A percentile compares a stretch with the other conserved stretches of the same genome.
Evolutionary conservation across 1,140 invertebrate species (phyloP).

Genomic region (Tetraneura akinire): DNA sequence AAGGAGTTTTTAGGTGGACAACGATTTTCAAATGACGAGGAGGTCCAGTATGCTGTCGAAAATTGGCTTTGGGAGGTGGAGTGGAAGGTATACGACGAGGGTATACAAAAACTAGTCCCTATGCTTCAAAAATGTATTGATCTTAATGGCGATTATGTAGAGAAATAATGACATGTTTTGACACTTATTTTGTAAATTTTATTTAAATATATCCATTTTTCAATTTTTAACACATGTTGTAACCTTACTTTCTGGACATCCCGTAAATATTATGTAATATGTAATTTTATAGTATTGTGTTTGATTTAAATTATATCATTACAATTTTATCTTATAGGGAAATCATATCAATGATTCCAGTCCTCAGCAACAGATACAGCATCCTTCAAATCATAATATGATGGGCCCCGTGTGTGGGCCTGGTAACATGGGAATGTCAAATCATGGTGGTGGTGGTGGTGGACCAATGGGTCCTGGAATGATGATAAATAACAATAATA

Average conservation of each 20-base stretch:
- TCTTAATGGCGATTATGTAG: slow-evolving; percentile 44
- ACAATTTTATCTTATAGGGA: slow-evolving; percentile 34
- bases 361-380: slow-evolving; percentile 20
- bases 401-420: slow-evolving; percentile 24
- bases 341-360: slow-evolving; percentile 39
- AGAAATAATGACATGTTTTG: slow-evolving; percentile 16
- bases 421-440: slow-evolving; percentile 36
- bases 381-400: slow-evolving; percentile 42
- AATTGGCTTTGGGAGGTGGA: too few relatives aligned
- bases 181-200: too few relatives aligned
- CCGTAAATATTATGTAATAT: too few relatives aligned
- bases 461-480: slow-evolving; percentile 49
- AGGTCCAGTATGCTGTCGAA: too few relatives aligned
- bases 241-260: too few relatives aligned
- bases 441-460: slow-evolving; percentile 10
- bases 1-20: slow-evolving; percentile 51
- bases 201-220: too few relatives aligned
- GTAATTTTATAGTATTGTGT: too few relatives aligned
- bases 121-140: slow-evolving; percentile 30
- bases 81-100: too few relatives aligned
- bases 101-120: slow-evolving; percentile 5
- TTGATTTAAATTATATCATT: background rate
- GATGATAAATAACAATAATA: slow-evolving; percentile 27
- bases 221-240: too few relatives aligned
- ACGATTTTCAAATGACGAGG: slow-evolving; percentile 49